Evolutionary conservation across 2,113 vertebrate genomes (phyloP).

Genomic region (Apus apus): DNA sequence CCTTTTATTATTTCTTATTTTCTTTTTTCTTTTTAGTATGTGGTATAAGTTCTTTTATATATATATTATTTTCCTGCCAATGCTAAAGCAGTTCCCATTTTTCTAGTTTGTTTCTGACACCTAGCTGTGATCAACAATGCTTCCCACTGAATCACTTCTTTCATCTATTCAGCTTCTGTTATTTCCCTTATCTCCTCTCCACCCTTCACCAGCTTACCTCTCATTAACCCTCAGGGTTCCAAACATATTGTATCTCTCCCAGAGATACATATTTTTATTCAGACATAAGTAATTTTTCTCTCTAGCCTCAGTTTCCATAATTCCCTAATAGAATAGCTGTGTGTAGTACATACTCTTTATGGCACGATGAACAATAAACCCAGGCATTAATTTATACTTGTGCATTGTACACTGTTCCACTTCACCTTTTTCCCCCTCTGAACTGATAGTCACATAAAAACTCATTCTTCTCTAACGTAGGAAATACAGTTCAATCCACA

Average conservation of each 20-base stretch:
- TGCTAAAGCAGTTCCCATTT: slow-evolving; percentile 75
- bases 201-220: slow-evolving; percentile 69
- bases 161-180: slow-evolving; percentile 71
- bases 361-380: slow-evolving; percentile 42
- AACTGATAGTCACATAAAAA: slow-evolving; percentile 19
- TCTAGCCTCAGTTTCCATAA: slow-evolving; percentile 51
- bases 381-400: slow-evolving; percentile 58
- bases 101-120: slow-evolving; percentile 80
- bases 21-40: slow-evolving; percentile 71
- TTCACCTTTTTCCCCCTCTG: slow-evolving; percentile 30
- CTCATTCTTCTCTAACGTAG: slow-evolving; percentile 17
- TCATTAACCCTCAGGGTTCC: slow-evolving; percentile 75
- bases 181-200: slow-evolving; percentile 71
- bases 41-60: slow-evolving; percentile 59
- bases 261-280: slow-evolving; percentile 56
- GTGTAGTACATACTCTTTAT: slow-evolving; percentile 4
- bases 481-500: slow-evolving; percentile 1
- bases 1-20: slow-evolving; percentile 78
- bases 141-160: slow-evolving; percentile 75
- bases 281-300: slow-evolving; percentile 51
- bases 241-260: slow-evolving; percentile 46
- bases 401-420: neutral
- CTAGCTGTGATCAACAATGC: slow-evolving; percentile 75
- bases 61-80: slow-evolving; percentile 66
- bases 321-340: slow-evolving; percentile 47